phyloP scores from a whole-genome alignment of 1,140 invertebrate species.

The Pararge aegeria region DNA sequence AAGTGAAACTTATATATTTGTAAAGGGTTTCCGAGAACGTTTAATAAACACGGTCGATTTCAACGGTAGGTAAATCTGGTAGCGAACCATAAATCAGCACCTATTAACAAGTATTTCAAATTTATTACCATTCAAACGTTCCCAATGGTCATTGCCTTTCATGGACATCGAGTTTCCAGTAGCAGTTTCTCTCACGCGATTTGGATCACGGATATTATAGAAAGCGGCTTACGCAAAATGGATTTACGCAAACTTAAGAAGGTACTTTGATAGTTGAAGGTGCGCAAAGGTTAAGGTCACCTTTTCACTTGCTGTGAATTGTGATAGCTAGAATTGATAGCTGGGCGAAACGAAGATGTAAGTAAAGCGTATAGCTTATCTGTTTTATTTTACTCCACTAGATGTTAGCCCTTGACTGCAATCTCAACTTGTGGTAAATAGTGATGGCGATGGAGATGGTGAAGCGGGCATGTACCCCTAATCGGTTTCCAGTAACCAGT shows the following conservation, averaged over 20 bases:
- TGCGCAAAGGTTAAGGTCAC: neutral
- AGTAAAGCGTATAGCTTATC: too few relatives aligned
- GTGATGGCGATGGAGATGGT: too few relatives aligned
- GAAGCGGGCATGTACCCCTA: too few relatives aligned
- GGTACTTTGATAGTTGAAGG: neutral
- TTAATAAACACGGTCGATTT: neutral
- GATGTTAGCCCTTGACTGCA: too few relatives aligned
- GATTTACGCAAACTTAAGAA: constrained; percentile 9
- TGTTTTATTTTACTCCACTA: too few relatives aligned
- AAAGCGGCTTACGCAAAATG: constrained; percentile 9
- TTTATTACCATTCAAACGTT: neutral
- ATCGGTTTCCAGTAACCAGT: too few relatives aligned
- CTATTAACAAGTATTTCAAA: constrained; percentile 3
- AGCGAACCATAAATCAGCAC: constrained; percentile 5
- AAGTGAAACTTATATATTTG: too few relatives aligned
- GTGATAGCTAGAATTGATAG: too few relatives aligned
- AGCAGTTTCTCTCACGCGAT: constrained; percentile 14
- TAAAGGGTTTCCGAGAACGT: neutral
- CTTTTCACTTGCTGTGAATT: too few relatives aligned
- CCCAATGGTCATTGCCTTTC: constrained; percentile 3
- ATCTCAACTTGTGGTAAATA: too few relatives aligned
- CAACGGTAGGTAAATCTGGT: neutral
- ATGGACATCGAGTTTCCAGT: constrained; percentile 12
- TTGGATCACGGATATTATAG: constrained; percentile 13
- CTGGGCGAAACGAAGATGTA: too few relatives aligned